Conservation (phyloP, 2,797 vertebrate genomes). For the Enteromius afrohamiltoni region DNA sequence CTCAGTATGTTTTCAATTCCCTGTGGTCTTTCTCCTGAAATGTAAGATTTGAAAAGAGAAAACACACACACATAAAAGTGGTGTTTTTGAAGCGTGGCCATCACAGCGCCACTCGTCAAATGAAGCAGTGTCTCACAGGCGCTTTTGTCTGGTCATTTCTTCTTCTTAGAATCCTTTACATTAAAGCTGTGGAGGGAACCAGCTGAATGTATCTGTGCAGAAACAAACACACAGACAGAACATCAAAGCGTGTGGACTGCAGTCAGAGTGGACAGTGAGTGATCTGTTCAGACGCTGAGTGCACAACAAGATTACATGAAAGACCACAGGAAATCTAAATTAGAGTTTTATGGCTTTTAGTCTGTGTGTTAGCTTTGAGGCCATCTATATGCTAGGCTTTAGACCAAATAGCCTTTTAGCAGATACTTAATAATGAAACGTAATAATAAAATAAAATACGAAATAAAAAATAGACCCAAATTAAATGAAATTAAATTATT, state of each 20-base stretch:
- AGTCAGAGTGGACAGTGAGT: constrained; percentile 42
- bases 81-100: constrained; percentile 50
- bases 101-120: constrained; percentile 45
- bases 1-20: constrained; percentile 27
- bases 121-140: constrained; percentile 46
- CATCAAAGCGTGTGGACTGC: constrained; percentile 56
- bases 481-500: background rate
- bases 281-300: constrained; percentile 44
- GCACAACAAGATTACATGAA: constrained; percentile 44
- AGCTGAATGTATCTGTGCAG: constrained; percentile 53
- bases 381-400: background rate
- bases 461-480: background rate
- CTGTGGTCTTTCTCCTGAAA: constrained; percentile 22
- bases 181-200: constrained; percentile 55
- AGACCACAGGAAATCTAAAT: constrained; percentile 8
- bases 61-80: constrained; percentile 29
- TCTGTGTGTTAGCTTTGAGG: background rate
- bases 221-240: constrained; percentile 50
- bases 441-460: background rate
- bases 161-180: constrained; percentile 52
- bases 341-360: constrained; percentile 7
- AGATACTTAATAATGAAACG: background rate
- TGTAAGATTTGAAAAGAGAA: constrained; percentile 29
- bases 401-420: background rate
- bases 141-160: constrained; percentile 45